Percentiles rank a stretch among this genome's conserved stretches.
These are phyloP conservation scores for Sepioteuthis lessoniana DNA, from an alignment of 2,888 invertebrate genomes.

Conservation along the genomic window DNA sequence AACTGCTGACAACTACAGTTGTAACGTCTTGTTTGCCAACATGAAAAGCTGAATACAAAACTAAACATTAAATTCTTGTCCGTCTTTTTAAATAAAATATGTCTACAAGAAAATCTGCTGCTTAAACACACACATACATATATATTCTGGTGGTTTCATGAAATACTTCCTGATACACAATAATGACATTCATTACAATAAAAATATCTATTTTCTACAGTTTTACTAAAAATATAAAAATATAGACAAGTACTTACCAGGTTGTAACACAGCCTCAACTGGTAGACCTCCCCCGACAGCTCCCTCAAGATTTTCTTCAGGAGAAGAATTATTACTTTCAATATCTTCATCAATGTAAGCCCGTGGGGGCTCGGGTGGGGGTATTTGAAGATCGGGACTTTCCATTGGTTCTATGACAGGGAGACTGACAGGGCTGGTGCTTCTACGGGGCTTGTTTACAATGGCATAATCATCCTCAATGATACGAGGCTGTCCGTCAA, in stretches of 20 bases:
- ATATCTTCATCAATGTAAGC: slow-evolving; percentile 44
- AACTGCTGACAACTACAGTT: no score
- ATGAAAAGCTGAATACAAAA: no score
- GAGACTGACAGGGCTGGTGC: slow-evolving; percentile 8
- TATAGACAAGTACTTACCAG: neutral
- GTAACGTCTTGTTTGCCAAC: no score
- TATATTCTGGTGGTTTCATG: neutral
- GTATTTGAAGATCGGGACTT: slow-evolving; percentile 4
- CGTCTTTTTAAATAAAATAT: no score
- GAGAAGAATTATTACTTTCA: neutral
- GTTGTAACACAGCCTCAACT: neutral
- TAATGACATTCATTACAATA: neutral
- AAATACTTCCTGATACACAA: neutral
- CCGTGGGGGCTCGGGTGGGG: slow-evolving; percentile 47
- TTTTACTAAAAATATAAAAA: neutral
- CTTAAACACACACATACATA: no score
- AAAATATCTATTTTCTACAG: neutral
- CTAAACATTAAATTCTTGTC: no score
- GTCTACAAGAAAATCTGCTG: no score
- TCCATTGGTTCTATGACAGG: slow-evolving; percentile 16
- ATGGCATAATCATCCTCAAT: slow-evolving; percentile 45
- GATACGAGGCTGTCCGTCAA: slow-evolving; percentile 23
- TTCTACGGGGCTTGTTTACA: slow-evolving; percentile 45
- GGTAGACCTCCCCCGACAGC: slow-evolving; percentile 39
- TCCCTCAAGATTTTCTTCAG: slow-evolving; percentile 38